These are phyloP conservation scores for Drosophila truncata DNA, from an alignment of 1,140 invertebrate species.

Conservation along the genomic window DNA sequence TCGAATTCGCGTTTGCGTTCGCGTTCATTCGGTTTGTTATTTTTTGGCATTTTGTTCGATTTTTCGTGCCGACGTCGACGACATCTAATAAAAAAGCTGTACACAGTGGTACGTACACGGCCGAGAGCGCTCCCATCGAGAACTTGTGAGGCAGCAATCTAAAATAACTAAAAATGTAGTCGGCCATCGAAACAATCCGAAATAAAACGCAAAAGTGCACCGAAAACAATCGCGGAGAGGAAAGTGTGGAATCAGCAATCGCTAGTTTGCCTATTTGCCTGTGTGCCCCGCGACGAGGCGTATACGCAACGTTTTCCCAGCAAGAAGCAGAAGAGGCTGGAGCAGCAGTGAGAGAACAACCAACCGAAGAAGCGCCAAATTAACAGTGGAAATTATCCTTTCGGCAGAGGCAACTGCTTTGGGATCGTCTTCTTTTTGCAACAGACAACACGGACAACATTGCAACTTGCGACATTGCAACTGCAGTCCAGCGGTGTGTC, in stretches of 20 bases:
- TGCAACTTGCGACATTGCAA: conserved; percentile 45
- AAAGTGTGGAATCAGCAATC: conserved; percentile 46
- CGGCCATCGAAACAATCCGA: conserved; percentile 25
- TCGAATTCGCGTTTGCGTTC: conserved; percentile 59
- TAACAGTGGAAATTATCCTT: conserved; percentile 15
- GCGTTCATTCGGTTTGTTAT: conserved; percentile 72
- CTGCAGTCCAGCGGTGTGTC: conserved; percentile 41
- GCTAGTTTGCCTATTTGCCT: conserved; percentile 11
- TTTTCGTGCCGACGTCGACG: conserved; percentile 66
- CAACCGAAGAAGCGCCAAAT: conserved; percentile 44
- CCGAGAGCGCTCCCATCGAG: conserved; percentile 39
- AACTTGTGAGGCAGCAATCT: conserved; percentile 35
- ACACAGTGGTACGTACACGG: conserved; percentile 48
- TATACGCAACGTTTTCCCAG: conserved; percentile 55
- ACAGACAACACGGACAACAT: conserved; percentile 9
- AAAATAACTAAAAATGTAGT: conserved; percentile 59
- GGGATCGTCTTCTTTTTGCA: conserved; percentile 56
- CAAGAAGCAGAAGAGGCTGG: conserved; percentile 11
- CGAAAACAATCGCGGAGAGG: conserved; percentile 38
- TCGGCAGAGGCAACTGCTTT: conserved; percentile 27
- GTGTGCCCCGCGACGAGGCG: conserved; percentile 39
- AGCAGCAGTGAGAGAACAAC: neutral
- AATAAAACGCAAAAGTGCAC: conserved; percentile 60
- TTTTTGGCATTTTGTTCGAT: conserved; percentile 84
- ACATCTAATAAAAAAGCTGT: conserved; percentile 79